Evolutionary conservation across 1,140 invertebrate species (phyloP), one percentile per base, ranked within the genome.

Genomic region (Proctacanthus coquilletti): DNA sequence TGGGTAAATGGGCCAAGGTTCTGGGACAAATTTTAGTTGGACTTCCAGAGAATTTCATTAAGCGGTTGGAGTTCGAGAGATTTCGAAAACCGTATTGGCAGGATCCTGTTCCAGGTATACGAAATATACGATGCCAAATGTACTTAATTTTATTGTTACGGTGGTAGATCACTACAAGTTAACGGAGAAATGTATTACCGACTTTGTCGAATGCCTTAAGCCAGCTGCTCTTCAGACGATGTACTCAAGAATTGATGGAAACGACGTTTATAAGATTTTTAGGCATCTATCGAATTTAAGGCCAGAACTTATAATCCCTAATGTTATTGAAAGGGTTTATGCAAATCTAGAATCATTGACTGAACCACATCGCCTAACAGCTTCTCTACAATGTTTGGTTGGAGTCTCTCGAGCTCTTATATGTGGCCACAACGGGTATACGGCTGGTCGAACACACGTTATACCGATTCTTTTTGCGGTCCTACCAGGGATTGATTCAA

Each of bases 401-500:
- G 67, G 77, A 3, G 74, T 87, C 1, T 71, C 75, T 4, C 63
- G 77, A 42, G 74, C 72, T 2, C 64, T 87, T 63, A 67, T 82
- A 0, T 62, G 70, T 45, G 77, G 80, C 4, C 65, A 71, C 4
- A 60, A 65, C 21, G 20, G 63, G 38, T 86, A 76, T 56, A 69
- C 75, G 5, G 80, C 84, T 53, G 85, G 85, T 10, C 77, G 77
- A 18, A 72, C 71, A 0, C 80, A 91, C 50, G 74, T 91, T 0
- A 66, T 94, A 3, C 84, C 84, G 2, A 59, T 95, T 4, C 59
- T 94, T 3, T 73, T 84, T 47, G 71, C 75, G 2, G 67, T 80
- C 1, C 58, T 95, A 10, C 88, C 89, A 0, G 87, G 86, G 5
- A 80, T 95, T 29, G 88, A 96, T 63, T 75, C 84, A 1, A 96